These are phyloP conservation scores for Pangasianodon gigas DNA, from an alignment of 2,113 vertebrate species.

Conservation along the genomic window DNA sequence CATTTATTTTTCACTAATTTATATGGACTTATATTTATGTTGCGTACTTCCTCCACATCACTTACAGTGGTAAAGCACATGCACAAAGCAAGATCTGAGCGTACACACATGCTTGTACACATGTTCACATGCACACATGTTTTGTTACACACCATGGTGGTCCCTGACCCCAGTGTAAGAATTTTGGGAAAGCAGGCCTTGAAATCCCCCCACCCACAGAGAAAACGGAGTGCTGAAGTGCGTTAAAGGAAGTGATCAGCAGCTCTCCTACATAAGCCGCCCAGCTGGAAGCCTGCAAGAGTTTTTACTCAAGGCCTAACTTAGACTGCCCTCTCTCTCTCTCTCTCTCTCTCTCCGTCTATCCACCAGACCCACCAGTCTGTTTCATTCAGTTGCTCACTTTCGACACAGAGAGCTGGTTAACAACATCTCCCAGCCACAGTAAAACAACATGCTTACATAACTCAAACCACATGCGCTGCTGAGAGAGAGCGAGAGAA, in stretches of 20 bases:
- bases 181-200: conserved; percentile 8
- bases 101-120: conserved; percentile 13
- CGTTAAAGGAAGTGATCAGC: conserved; percentile 31
- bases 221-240: conserved; percentile 16
- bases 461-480: conserved; percentile 68
- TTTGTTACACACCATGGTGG: conserved; percentile 26
- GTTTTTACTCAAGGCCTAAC: conserved; percentile 63
- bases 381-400: conserved; percentile 59
- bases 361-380: background rate
- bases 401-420: conserved; percentile 60
- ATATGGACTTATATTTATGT: background rate
- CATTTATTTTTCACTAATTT: background rate
- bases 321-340: background rate
- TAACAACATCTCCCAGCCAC: conserved; percentile 60
- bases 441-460: conserved; percentile 61
- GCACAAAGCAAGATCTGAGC: background rate
- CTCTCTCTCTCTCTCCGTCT: conserved; percentile 16
- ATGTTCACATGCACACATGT: conserved; percentile 5
- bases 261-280: conserved; percentile 20
- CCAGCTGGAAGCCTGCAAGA: conserved; percentile 73
- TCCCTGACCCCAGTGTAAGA: conserved; percentile 23
- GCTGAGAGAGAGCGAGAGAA: background rate
- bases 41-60: background rate
- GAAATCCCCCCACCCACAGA: conserved; percentile 25
- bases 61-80: background rate